phyloP scores from a whole-genome alignment of 2,797 vertebrate species.

The Amazona finschi region DNA sequence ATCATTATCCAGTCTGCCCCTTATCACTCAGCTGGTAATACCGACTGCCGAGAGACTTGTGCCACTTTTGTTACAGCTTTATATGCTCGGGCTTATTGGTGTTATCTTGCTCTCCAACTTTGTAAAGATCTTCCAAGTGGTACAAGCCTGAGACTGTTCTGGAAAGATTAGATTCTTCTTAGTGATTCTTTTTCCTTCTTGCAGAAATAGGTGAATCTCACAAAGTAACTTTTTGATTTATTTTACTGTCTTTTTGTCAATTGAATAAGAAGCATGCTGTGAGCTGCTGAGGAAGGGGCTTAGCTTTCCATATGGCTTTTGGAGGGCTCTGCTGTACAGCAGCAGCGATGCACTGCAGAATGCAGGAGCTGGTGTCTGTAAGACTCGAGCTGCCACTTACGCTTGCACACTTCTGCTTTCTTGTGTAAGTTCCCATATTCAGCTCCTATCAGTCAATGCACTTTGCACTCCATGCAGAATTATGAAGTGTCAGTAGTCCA shows the following conservation, averaged over 20 bases:
- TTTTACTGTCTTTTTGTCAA: constrained; percentile 68
- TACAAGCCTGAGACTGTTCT: constrained; percentile 53
- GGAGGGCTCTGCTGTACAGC: not conserved
- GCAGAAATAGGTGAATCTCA: constrained; percentile 54
- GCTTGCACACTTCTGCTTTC: not conserved
- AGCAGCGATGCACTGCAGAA: not conserved
- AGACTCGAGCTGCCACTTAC: not conserved
- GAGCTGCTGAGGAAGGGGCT: not conserved
- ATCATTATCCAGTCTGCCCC: constrained; percentile 80
- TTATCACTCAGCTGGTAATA: constrained; percentile 79
- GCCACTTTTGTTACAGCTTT: constrained; percentile 60
- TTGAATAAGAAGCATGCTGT: constrained; percentile 54
- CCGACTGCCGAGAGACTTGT: constrained; percentile 55
- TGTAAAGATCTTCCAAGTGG: constrained; percentile 52
- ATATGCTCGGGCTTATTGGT: constrained; percentile 50
- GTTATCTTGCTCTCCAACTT: constrained; percentile 63
- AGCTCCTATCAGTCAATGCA: not conserved
- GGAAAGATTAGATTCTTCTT: constrained; percentile 68
- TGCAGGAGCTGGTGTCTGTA: not conserved
- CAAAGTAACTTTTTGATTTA: constrained; percentile 75
- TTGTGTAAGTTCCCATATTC: not conserved
- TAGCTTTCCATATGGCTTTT: not conserved
- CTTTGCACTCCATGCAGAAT: not conserved
- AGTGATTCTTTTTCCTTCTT: constrained; percentile 42
- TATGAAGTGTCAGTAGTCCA: not conserved